These are phyloP conservation scores for Bubo bubo DNA, from an alignment of 2,113 vertebrate genomes.

Conservation along the genomic window DNA sequence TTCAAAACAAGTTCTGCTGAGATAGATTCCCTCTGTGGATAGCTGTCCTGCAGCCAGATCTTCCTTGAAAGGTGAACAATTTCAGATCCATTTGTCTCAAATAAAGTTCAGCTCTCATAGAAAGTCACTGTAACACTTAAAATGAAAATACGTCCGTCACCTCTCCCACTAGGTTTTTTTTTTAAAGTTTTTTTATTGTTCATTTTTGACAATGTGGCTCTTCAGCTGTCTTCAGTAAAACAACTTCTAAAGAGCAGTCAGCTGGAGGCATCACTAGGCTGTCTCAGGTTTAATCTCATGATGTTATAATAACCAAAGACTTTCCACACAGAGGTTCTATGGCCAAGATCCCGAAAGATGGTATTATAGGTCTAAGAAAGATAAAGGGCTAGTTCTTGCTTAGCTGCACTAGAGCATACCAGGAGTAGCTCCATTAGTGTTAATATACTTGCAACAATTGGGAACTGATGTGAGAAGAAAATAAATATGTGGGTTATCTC, in stretches of 20 bases:
- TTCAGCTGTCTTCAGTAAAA: not conserved
- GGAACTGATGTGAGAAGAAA: not conserved
- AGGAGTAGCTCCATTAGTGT: not conserved
- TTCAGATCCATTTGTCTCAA: not conserved
- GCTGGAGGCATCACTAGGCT: not conserved
- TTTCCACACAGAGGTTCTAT: not conserved
- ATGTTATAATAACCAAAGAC: not conserved
- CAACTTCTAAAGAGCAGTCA: not conserved
- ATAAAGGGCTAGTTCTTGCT: not conserved
- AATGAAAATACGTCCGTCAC: not conserved
- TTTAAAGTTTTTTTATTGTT: not conserved
- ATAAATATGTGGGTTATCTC: not conserved
- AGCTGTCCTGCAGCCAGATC: not conserved
- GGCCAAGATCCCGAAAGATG: not conserved
- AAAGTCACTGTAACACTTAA: not conserved
- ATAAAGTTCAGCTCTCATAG: not conserved
- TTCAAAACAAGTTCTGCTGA: not conserved
- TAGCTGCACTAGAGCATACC: not conserved
- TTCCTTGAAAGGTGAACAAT: not conserved
- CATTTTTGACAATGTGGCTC: not conserved
- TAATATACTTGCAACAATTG: not conserved
- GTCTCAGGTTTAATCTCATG: not conserved
- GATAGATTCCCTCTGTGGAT: not conserved
- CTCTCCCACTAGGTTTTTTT: not conserved
- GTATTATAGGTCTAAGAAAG: not conserved